A percentile compares a stretch with the other conserved stretches of the same genome.
phyloP scores from a whole-genome alignment of 2,113 vertebrate species.

The Tauraco erythrolophus region DNA sequence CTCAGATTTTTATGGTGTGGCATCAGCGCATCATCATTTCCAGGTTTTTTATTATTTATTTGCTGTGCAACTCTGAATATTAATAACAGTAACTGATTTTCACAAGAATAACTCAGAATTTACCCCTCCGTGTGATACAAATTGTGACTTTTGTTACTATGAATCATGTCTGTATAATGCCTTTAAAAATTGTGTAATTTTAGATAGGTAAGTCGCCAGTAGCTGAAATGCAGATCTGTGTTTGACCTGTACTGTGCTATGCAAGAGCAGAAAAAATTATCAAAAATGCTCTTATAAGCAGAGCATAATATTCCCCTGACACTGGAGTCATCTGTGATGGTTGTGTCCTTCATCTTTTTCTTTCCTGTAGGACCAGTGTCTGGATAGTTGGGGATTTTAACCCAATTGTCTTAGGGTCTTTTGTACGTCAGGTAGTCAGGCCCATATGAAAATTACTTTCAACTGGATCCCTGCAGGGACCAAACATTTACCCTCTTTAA shows the following conservation, averaged over 20 bases:
- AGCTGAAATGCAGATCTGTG: background rate
- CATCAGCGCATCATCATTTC: background rate
- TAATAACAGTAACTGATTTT: background rate
- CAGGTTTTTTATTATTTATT: background rate
- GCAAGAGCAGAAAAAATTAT: background rate
- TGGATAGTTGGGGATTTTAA: constrained; percentile 23
- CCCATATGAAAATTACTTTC: constrained; percentile 55
- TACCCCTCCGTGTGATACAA: background rate
- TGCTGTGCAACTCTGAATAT: background rate
- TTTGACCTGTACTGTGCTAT: background rate
- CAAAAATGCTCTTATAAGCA: background rate
- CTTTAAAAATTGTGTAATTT: background rate
- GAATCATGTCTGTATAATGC: background rate
- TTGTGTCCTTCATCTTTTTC: background rate
- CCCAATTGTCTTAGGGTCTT: background rate
- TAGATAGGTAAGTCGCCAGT: background rate
- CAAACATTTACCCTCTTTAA: constrained; percentile 74
- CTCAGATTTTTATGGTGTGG: background rate
- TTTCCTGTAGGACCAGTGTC: background rate
- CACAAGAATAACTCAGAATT: background rate
- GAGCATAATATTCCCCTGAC: background rate
- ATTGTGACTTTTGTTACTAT: background rate
- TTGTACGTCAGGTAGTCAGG: constrained; percentile 29
- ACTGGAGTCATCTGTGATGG: background rate
- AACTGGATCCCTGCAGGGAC: constrained; percentile 50